Percentiles rank a stretch among this genome's conserved stretches.
Conservation (phyloP, 2,113 vertebrate species). For the Neolamprologus kungweensis region DNA sequence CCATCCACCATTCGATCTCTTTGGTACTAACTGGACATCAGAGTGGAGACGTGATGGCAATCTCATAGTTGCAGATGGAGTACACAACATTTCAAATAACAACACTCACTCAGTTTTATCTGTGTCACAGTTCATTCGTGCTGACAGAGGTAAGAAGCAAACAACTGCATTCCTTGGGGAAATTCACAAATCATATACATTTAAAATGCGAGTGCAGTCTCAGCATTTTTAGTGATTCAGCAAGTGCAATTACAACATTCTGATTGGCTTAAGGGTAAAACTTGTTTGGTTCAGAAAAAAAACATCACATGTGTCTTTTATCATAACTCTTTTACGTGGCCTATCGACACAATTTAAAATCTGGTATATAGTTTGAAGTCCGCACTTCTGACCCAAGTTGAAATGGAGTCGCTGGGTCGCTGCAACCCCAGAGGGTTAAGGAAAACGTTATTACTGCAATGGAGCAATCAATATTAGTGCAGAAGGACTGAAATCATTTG, state of each 20-base stretch:
- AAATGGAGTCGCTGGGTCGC: neutral
- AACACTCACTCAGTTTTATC: rapidly evolving
- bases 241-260: neutral
- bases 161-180: neutral
- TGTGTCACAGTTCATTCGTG: neutral
- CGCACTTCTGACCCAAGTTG: neutral
- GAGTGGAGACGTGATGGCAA: neutral
- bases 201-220: neutral
- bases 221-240: neutral
- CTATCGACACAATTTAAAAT: neutral
- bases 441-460: neutral
- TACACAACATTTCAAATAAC: rapidly evolving
- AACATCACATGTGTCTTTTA: neutral
- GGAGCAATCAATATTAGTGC: neutral
- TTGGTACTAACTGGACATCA: neutral
- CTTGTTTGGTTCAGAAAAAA: neutral
- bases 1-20: neutral
- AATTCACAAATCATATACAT: neutral
- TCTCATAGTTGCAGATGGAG: rapidly evolving
- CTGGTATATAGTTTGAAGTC: neutral
- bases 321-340: neutral
- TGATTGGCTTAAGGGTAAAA: neutral
- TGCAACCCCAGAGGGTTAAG: neutral
- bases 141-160: neutral
- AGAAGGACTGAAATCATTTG: neutral